Evolutionary conservation across 2,113 vertebrate genomes (phyloP).

Genomic region (Podiceps cristatus): DNA sequence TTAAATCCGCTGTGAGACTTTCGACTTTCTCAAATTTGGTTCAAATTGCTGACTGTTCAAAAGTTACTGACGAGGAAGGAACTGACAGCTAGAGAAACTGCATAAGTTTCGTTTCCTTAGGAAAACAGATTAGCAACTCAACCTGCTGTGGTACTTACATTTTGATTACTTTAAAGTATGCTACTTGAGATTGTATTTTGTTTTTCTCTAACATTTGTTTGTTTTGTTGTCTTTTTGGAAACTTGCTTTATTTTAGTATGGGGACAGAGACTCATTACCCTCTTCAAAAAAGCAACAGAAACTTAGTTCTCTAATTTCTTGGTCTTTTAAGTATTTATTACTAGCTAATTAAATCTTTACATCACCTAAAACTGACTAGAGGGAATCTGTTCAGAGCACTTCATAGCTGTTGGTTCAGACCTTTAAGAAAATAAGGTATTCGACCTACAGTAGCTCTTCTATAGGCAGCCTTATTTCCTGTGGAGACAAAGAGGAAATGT

Average conservation of each 20-base stretch:
- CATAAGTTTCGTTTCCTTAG: neutral
- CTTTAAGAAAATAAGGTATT: neutral
- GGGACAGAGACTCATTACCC: neutral
- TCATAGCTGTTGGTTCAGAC: neutral
- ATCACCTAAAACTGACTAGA: neutral
- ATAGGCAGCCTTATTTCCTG: constrained; percentile 53
- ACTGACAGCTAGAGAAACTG: neutral
- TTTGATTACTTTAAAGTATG: neutral
- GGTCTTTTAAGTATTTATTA: neutral
- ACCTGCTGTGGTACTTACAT: neutral
- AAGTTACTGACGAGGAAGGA: neutral
- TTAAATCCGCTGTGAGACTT: neutral
- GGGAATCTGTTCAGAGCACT: neutral
- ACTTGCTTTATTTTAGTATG: neutral
- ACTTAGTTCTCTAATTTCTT: neutral
- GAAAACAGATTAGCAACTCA: neutral
- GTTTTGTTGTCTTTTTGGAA: neutral
- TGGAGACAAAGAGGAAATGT: constrained; percentile 55
- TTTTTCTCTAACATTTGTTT: neutral
- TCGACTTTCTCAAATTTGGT: neutral
- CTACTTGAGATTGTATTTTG: neutral
- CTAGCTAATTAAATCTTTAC: neutral
- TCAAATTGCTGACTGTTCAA: constrained; percentile 8
- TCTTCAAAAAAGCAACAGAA: neutral
- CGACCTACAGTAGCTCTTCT: neutral